Conservation (phyloP, 1,140 invertebrate genomes). For the Colletes gigas region DNA sequence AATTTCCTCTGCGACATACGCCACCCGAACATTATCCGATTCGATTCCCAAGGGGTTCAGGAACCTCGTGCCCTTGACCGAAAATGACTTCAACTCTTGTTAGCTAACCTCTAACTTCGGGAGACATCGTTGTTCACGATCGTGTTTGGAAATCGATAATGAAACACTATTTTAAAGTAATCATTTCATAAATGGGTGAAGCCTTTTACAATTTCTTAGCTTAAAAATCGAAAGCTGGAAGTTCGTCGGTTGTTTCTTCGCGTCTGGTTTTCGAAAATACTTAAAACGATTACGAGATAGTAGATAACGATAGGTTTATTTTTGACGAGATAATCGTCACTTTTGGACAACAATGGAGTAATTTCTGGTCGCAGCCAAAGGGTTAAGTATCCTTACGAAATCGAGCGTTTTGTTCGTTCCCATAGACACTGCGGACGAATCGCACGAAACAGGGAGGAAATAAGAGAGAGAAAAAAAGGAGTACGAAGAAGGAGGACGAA, state of each 20-base stretch:
- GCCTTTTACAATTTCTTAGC: no score
- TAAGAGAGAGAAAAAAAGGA: slow-evolving; percentile 5
- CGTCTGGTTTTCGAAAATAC: no score
- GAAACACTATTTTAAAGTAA: no score
- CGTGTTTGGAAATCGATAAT: no score
- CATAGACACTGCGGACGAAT: slow-evolving; percentile 49
- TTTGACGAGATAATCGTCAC: no score
- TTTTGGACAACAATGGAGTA: no score
- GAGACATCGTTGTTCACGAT: not conserved
- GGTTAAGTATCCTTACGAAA: slow-evolving; percentile 8
- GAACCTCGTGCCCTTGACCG: slow-evolving; percentile 59
- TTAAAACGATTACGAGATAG: no score
- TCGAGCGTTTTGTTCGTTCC: slow-evolving; percentile 42
- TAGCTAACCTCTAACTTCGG: not conserved
- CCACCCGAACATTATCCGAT: slow-evolving; percentile 57
- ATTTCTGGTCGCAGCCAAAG: no score
- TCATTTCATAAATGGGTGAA: no score
- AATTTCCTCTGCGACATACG: slow-evolving; percentile 64
- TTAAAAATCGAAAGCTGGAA: no score
- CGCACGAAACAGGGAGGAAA: slow-evolving; percentile 31
- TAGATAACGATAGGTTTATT: no score
- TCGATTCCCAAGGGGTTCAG: slow-evolving; percentile 66
- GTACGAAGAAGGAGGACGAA: slow-evolving; percentile 30
- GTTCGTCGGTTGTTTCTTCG: no score
- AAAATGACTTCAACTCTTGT: slow-evolving; percentile 6